These are phyloP conservation scores for Manduca sexta DNA, from an alignment of 1,140 invertebrate genomes.

Conservation along the genomic window DNA sequence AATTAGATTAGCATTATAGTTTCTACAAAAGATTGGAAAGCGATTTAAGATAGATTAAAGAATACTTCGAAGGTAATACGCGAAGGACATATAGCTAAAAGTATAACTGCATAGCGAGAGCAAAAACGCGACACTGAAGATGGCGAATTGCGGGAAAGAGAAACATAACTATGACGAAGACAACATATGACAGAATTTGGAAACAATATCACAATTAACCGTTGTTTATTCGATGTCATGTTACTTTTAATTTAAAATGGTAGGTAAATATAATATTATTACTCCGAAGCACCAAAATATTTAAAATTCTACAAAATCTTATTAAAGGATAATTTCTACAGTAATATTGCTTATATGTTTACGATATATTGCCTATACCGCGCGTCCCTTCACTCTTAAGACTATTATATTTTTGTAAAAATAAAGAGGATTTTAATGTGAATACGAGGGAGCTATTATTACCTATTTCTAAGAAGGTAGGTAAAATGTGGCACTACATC, in stretches of 20 bases:
- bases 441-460: slow-evolving; percentile 13
- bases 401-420: slow-evolving; percentile 20
- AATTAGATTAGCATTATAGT: slow-evolving; percentile 35
- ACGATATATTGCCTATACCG: slow-evolving; percentile 64
- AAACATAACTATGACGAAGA: neutral
- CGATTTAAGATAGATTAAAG: slow-evolving; percentile 35
- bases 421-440: slow-evolving; percentile 12
- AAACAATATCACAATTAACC: slow-evolving; percentile 31
- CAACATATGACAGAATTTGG: neutral
- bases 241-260: slow-evolving; percentile 46
- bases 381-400: slow-evolving; percentile 46
- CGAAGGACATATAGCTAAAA: slow-evolving; percentile 36
- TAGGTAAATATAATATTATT: slow-evolving; percentile 52
- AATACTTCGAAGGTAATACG: slow-evolving; percentile 34
- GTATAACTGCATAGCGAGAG: neutral
- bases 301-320: slow-evolving; percentile 57
- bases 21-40: slow-evolving; percentile 30
- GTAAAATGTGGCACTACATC: slow-evolving; percentile 41
- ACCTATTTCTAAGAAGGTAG: slow-evolving; percentile 20
- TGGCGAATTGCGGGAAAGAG: neutral
- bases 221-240: slow-evolving; percentile 61
- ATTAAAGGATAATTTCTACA: slow-evolving; percentile 43
- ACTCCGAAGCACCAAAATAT: slow-evolving; percentile 64
- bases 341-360: slow-evolving; percentile 65
- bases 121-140: neutral